Evolutionary conservation across 35 echinoderm and acorn worm genomes (phyloP), one percentile per base, ranked within the genome.

Genomic region (Antedon bifida): DNA sequence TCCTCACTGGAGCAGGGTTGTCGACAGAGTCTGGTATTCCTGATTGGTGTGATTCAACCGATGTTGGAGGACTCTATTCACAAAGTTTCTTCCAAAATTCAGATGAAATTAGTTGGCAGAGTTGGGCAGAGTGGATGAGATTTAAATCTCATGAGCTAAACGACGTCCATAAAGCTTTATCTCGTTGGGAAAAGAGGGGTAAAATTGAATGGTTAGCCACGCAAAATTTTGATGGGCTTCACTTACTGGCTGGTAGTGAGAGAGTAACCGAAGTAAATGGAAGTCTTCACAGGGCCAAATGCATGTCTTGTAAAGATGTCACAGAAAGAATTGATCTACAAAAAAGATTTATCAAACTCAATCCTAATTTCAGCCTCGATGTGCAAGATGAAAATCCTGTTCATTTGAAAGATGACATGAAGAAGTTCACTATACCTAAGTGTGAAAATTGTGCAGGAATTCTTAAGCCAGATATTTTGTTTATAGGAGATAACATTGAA

Each of bases 11-110:
- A 74, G 95, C 95, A 19, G 95, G 95, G 5, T 83, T 99, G 30
- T 99, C 95, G 10, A 99, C 95, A 12, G 95, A 99, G 34, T 99
- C 95, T 0, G 95, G 95, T 9, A 99, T 99, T 30, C 95, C 95
- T 16, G 95, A 99, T 77, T 99, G n/a, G n/a, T n/a, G 93, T 55
- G 35, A 91, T 5, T 99, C 95, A n/a, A n/a, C n/a, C n/a, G 95
- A 99, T 34, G 90, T 79, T 39, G 95, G 92, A 9, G 95, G 95
- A n/a, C n/a, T n/a, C n/a, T n/a, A n/a, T n/a, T n/a, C n/a, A n/a
- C n/a, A n/a, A n/a, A n/a, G n/a, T n/a, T n/a, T n/a, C n/a, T n/a
- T n/a, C n/a, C n/a, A n/a, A n/a, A n/a, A n/a, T n/a, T n/a, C 87
- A 19, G n/a, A n/a, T n/a, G 46, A 79, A n/a, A 75, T 85, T 34